Evolutionary conservation across 2,888 invertebrate species (phyloP).

Genomic region (Alsophila aescularia): DNA sequence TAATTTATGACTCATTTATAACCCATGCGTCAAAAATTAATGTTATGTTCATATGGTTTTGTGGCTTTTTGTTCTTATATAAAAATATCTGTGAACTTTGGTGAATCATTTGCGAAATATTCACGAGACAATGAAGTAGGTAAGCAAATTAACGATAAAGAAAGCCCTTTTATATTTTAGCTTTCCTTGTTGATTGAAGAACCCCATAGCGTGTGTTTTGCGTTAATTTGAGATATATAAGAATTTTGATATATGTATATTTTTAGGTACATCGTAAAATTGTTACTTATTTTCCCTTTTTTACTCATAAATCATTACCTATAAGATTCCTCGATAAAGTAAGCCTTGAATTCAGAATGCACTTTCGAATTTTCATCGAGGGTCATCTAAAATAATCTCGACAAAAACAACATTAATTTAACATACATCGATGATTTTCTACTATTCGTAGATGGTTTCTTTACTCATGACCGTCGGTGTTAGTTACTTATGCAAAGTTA

Average conservation of each 20-base stretch:
- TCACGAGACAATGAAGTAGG: neutral
- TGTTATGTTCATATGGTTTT: neutral
- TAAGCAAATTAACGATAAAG: too few relatives aligned
- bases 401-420: constrained; percentile 6
- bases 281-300: too few relatives aligned
- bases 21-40: too few relatives aligned
- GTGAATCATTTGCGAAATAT: neutral
- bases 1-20: too few relatives aligned
- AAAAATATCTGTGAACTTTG: neutral
- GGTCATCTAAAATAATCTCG: neutral
- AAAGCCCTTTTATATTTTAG: too few relatives aligned
- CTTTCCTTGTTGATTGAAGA: too few relatives aligned
- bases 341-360: neutral
- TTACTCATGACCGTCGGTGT: constrained; percentile 17
- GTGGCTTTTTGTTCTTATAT: neutral
- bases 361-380: constrained; percentile 3
- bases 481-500: constrained; percentile 18
- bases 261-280: too few relatives aligned
- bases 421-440: constrained; percentile 15
- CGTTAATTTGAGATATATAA: too few relatives aligned
- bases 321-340: neutral
- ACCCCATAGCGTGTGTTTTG: too few relatives aligned
- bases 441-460: neutral
- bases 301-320: too few relatives aligned
- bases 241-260: too few relatives aligned